phyloP scores from a whole-genome alignment of 2,888 invertebrate genomes.

The Torymus tubicola region DNA sequence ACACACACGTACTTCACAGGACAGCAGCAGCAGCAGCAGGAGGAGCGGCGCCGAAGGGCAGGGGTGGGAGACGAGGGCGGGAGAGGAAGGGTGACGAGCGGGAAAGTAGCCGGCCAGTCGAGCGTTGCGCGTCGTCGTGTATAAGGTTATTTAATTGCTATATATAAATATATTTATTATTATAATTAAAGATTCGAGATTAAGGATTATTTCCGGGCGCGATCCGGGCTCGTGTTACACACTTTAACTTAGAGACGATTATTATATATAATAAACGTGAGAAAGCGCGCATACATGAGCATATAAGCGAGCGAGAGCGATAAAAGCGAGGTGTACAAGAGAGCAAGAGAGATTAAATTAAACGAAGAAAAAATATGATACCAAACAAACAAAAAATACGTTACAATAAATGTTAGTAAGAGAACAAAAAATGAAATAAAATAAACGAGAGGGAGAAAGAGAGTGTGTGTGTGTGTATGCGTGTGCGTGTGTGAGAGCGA shows the following conservation, averaged over 20 bases:
- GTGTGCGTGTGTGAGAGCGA: conserved; percentile 13
- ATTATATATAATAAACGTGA: conserved; percentile 60
- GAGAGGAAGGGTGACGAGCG: conserved; percentile 32
- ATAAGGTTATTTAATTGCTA: conserved; percentile 65
- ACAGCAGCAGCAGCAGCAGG: neutral
- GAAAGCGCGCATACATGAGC: conserved; percentile 21
- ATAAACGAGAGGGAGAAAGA: conserved; percentile 24
- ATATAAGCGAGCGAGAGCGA: conserved; percentile 43
- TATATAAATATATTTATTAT: conserved; percentile 64
- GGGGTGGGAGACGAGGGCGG: conserved; percentile 32
- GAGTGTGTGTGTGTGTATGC: conserved; percentile 50
- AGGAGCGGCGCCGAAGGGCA: neutral
- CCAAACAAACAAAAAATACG: conserved; percentile 47
- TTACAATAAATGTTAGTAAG: conserved; percentile 49
- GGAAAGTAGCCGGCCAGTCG: conserved; percentile 37
- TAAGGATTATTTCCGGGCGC: conserved; percentile 65
- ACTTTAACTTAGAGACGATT: conserved; percentile 65
- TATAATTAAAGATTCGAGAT: conserved; percentile 57
- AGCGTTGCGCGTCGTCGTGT: conserved; percentile 56
- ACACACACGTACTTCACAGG: neutral
- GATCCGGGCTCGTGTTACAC: conserved; percentile 66
- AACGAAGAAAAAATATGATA: conserved; percentile 7
- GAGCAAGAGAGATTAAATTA: conserved; percentile 17
- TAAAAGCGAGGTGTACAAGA: conserved; percentile 17
- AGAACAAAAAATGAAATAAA: conserved; percentile 12